Evolutionary conservation across 2,113 vertebrate species (phyloP).

Genomic region (Martes martes): DNA sequence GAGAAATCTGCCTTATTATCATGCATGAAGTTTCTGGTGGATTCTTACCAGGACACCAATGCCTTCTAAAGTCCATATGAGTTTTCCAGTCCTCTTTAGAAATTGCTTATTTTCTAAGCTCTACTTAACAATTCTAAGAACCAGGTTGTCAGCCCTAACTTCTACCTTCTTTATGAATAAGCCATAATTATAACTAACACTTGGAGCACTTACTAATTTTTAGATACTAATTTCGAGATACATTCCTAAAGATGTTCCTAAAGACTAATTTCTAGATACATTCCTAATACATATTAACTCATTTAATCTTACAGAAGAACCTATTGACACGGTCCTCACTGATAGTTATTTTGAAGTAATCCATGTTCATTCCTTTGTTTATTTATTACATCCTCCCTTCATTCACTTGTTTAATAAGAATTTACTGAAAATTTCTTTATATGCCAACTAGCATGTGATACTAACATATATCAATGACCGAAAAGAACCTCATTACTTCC

Average conservation of each 20-base stretch:
- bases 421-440: neutral
- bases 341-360: neutral
- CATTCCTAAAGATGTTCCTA: neutral
- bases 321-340: neutral
- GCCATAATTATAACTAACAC: neutral
- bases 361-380: neutral
- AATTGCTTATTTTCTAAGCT: neutral
- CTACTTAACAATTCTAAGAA: neutral
- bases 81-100: neutral
- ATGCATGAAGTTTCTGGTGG: neutral
- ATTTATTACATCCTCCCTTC: neutral
- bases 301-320: neutral
- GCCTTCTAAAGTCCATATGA: neutral
- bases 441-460: neutral
- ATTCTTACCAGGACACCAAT: neutral
- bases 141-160: neutral
- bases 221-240: neutral
- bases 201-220: neutral
- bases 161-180: neutral
- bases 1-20: neutral
- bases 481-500: neutral
- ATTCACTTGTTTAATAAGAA: neutral
- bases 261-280: neutral
- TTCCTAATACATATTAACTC: neutral
- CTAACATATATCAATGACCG: neutral